Conservation (phyloP, 1,140 invertebrate species). For the Galendromus occidentalis region DNA sequence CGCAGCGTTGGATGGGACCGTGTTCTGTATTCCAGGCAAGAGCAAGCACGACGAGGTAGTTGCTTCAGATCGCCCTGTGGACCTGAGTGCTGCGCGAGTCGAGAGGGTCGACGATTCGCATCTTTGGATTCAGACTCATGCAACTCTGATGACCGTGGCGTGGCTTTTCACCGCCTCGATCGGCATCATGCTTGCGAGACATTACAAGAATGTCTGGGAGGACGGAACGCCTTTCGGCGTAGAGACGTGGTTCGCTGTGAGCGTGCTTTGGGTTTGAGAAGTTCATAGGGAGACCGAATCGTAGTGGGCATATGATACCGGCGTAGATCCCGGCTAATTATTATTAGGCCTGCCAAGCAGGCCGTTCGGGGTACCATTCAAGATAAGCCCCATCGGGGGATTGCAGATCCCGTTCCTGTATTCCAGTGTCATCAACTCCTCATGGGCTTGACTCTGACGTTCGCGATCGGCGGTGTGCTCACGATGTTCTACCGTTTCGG, state of each 20-base stretch:
- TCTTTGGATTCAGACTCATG: conserved; percentile 38
- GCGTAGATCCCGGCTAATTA: background rate
- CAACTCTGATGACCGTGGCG: conserved; percentile 66
- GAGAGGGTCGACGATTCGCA: background rate
- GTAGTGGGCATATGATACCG: too few species aligned
- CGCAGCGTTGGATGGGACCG: too few species aligned
- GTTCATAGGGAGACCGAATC: too few species aligned
- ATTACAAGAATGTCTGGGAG: conserved; percentile 75
- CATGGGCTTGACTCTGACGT: conserved; percentile 12
- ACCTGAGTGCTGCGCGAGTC: background rate
- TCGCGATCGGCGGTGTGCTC: conserved; percentile 16
- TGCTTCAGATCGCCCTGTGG: background rate
- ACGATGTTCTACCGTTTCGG: conserved; percentile 1
- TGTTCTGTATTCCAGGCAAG: conserved; percentile 13
- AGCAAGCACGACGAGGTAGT: conserved; percentile 9
- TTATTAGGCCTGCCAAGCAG: too few species aligned
- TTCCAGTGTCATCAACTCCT: conserved; percentile 12
- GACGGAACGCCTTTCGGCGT: conserved; percentile 55
- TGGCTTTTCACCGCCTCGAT: conserved; percentile 73
- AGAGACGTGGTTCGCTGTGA: conserved; percentile 62
- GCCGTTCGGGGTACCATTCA: too few species aligned
- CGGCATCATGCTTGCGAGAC: conserved; percentile 68
- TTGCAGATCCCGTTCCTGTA: too few species aligned
- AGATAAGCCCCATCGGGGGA: too few species aligned
- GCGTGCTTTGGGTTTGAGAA: too few species aligned